Evolutionary conservation across 1,140 invertebrate genomes (phyloP), one percentile per base, ranked within the genome.

Genomic region (Drosophila punjabiensis): DNA sequence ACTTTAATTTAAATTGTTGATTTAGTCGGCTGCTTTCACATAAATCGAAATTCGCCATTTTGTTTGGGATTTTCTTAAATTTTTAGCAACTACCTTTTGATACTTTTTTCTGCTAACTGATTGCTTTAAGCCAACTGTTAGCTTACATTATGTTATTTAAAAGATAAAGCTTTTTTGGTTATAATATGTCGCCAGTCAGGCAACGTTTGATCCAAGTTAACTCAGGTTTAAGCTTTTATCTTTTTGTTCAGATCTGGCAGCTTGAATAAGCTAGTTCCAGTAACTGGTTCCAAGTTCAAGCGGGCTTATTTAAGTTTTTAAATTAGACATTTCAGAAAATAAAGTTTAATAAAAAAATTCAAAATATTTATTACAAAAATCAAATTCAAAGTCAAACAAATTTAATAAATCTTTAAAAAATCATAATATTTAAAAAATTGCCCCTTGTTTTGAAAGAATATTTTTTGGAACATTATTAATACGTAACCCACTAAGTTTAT

Each of bases 211-310:
- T 11, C 3, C 5, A 24, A 50, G 10, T 35, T 16, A 35, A 10
- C 4, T 13, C 18, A 18, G 13, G 28, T 5, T 18, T 13, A 55
- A 41, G 65, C 32, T 59, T 52, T 47, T 2, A 59, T 4, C n/a
- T 30, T 41, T 76, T 69, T 66, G 5, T 1, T 28, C 0, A 5
- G 2, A 24, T 63, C 59, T 43, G 79, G 79, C 55, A 48, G n/a
- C 28, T 50, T 28, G 13, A 2, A 3, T 5, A 35, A 33, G 41
- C 47, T 30, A 43, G 65, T 76, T 70, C 47, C 66, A 30, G 13
- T 3, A 13, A 41, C 9, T 16, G 28, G n/a, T 10, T 69, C n/a
- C 7, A 16, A 1, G 4, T 14, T 3, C 3, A 4, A n/a, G 70
- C 67, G 35, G 14, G 33, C 18, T 56, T 37, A 1, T 55, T 37